Evolutionary conservation across 2,113 vertebrate genomes (phyloP).

Genomic region (Gambusia holbrooki): DNA sequence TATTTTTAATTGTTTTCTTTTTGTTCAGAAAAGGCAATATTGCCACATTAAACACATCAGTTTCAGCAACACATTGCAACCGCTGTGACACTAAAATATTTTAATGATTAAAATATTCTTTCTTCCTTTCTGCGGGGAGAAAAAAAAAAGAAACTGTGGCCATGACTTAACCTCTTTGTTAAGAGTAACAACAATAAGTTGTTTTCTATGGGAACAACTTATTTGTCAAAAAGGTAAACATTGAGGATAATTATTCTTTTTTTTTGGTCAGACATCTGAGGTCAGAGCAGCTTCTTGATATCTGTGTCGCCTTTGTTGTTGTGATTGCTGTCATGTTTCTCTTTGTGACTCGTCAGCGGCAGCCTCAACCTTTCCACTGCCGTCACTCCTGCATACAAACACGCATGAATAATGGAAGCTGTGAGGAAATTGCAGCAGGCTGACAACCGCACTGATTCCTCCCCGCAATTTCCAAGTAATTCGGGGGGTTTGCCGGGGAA

Average conservation of each 20-base stretch:
- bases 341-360: slow-evolving; percentile 55
- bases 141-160: too few relatives aligned
- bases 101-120: too few relatives aligned
- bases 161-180: too few relatives aligned
- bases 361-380: slow-evolving; percentile 49
- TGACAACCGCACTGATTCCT: slow-evolving; percentile 56
- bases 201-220: too few relatives aligned
- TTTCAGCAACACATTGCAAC: too few relatives aligned
- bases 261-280: slow-evolving; percentile 21
- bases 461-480: slow-evolving; percentile 55
- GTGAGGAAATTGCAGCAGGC: slow-evolving; percentile 57
- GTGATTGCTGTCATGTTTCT: slow-evolving; percentile 48
- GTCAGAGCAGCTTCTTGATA: slow-evolving; percentile 44
- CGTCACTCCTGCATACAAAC: slow-evolving; percentile 18
- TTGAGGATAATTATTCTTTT: slow-evolving; percentile 8
- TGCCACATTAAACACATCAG: too few relatives aligned
- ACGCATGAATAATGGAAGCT: slow-evolving; percentile 67
- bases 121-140: too few relatives aligned
- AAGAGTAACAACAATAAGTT: too few relatives aligned
- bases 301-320: slow-evolving; percentile 28
- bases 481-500: background rate
- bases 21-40: too few relatives aligned
- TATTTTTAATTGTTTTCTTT: too few relatives aligned
- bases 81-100: too few relatives aligned
- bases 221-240: background rate